phyloP scores from a whole-genome alignment of 53 echinoderm and acorn worm species.

The Arbacia lixula region DNA sequence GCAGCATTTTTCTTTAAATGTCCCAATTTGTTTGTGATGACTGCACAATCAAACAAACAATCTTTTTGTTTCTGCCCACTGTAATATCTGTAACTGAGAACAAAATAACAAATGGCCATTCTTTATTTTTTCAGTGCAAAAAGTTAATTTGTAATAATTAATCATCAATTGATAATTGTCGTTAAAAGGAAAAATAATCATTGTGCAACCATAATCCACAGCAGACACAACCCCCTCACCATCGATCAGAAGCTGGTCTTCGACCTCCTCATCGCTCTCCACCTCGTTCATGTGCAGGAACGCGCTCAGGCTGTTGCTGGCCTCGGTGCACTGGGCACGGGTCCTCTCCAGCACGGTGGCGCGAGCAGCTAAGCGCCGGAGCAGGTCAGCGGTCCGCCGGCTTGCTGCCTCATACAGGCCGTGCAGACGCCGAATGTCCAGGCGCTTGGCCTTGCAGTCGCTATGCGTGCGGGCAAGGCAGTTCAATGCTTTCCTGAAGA shows the following conservation, averaged over 20 bases:
- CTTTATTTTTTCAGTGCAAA: too few relatives aligned
- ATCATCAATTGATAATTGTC: too few relatives aligned
- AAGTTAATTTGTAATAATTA: too few relatives aligned
- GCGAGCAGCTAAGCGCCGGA: slow-evolving; percentile 71
- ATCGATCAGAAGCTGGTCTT: slow-evolving; percentile 67
- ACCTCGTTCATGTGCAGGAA: slow-evolving; percentile 97
- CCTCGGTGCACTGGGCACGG: slow-evolving; percentile 75
- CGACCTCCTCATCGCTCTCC: slow-evolving; percentile 90
- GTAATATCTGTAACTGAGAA: too few relatives aligned
- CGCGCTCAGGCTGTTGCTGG: slow-evolving; percentile 85
- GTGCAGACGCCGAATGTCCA: slow-evolving; percentile 89
- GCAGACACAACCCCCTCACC: slow-evolving; percentile 42
- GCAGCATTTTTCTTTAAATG: too few relatives aligned
- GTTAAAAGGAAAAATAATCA: too few relatives aligned
- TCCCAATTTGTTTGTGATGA: too few relatives aligned
- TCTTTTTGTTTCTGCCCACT: too few relatives aligned
- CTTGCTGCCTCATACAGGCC: slow-evolving; percentile 87
- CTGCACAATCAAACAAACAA: too few relatives aligned
- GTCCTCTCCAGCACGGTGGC: slow-evolving; percentile 90
- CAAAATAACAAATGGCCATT: too few relatives aligned
- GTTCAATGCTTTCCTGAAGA: slow-evolving; percentile 80
- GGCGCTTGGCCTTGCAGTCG: slow-evolving; percentile 84
- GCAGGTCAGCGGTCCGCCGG: slow-evolving; percentile 70
- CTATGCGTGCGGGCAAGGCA: slow-evolving; percentile 83
- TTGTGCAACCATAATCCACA: too few relatives aligned